phyloP scores from a whole-genome alignment of 2,888 invertebrate species.

The Aporophyla lueneburgensis region DNA sequence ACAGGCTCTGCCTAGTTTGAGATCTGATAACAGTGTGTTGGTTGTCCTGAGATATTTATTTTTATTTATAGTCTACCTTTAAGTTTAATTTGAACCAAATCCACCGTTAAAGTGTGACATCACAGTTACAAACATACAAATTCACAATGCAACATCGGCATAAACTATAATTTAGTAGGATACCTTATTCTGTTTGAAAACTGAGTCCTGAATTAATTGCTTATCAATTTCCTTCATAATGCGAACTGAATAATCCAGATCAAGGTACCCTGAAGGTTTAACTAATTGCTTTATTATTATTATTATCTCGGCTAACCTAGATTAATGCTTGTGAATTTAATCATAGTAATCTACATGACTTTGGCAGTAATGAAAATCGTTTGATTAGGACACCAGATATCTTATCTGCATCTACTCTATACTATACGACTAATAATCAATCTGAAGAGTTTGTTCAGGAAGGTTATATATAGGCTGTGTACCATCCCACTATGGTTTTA shows the following conservation, averaged over 20 bases:
- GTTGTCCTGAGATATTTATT: no score
- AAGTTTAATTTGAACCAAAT: not conserved
- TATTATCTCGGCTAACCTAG: slow-evolving; percentile 17
- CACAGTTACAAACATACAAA: not conserved
- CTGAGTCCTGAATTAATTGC: slow-evolving; percentile 1
- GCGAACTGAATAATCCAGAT: slow-evolving; percentile 5
- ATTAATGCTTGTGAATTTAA: slow-evolving; percentile 14
- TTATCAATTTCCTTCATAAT: slow-evolving; percentile 1
- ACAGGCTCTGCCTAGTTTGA: no score
- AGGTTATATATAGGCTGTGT: no score
- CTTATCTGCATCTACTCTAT: slow-evolving; percentile 1
- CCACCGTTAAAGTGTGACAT: not conserved
- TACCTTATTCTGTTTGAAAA: not conserved
- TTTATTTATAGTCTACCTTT: no score
- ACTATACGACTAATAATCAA: not conserved
- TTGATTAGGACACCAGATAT: not conserved
- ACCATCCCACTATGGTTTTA: no score
- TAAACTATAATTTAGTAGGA: not conserved
- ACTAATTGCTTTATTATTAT: slow-evolving; percentile 28
- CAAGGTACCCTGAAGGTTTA: not conserved
- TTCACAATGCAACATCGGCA: not conserved
- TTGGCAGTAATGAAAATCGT: not conserved
- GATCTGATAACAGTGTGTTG: no score
- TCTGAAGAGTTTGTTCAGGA: no score
- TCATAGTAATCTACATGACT: not conserved